These are phyloP conservation scores for Halcyon chelicuti DNA, from an alignment of 2,797 vertebrate genomes.

Conservation along the genomic window DNA sequence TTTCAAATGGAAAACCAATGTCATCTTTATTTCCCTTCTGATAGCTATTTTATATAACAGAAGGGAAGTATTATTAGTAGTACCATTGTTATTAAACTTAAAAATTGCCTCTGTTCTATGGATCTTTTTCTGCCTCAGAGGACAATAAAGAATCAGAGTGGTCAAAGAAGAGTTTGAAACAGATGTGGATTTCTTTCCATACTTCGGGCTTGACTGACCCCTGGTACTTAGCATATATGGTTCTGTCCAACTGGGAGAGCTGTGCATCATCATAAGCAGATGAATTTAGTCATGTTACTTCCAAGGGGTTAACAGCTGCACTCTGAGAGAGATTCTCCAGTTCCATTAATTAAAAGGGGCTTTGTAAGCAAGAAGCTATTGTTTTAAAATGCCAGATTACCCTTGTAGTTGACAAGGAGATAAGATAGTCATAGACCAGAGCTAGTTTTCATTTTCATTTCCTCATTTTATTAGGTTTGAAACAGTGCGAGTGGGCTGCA, in stretches of 20 bases:
- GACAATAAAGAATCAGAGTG: not conserved
- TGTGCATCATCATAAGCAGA: not conserved
- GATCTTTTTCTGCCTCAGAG: not conserved
- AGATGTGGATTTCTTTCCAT: not conserved
- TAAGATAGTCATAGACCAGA: constrained; percentile 55
- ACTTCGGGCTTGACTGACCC: not conserved
- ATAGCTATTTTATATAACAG: not conserved
- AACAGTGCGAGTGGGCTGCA: constrained; percentile 62
- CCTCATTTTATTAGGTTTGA: constrained; percentile 66
- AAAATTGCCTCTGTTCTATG: not conserved
- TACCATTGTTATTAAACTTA: not conserved
- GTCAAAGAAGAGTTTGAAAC: not conserved
- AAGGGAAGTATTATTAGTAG: not conserved
- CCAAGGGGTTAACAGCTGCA: not conserved
- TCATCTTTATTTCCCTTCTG: not conserved
- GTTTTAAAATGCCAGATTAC: constrained; percentile 45
- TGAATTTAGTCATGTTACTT: not conserved
- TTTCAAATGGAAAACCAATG: constrained; percentile 1
- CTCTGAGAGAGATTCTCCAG: not conserved
- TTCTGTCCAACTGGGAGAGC: not conserved
- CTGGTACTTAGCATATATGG: not conserved
- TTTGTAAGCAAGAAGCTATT: constrained; percentile 16
- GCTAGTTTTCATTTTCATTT: constrained; percentile 67
- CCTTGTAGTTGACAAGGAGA: constrained; percentile 19
- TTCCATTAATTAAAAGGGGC: constrained; percentile 36